A percentile compares a stretch with the other conserved stretches of the same genome.
Conservation (phyloP, 2,113 vertebrate genomes). For the Oncorhynchus masou region DNA sequence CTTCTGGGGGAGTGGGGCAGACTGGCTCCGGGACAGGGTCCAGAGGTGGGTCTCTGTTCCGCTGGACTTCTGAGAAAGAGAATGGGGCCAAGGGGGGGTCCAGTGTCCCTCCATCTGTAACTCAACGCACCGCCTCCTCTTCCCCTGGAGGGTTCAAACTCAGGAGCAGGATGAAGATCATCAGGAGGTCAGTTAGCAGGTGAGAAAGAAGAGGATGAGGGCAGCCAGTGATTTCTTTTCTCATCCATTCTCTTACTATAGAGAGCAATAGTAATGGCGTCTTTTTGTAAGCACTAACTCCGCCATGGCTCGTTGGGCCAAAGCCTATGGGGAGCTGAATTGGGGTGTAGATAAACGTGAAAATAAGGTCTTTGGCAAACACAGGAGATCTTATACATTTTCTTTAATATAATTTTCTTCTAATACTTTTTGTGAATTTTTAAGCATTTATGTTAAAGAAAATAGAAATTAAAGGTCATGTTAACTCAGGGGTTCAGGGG, state of each 20-base stretch:
- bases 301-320: too few relatives aligned
- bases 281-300: neutral
- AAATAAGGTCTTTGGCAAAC: too few relatives aligned
- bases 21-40: slow-evolving; percentile 24
- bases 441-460: too few relatives aligned
- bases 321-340: too few relatives aligned
- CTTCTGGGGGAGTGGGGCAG: slow-evolving; percentile 12
- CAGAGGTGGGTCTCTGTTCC: slow-evolving; percentile 70
- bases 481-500: too few relatives aligned
- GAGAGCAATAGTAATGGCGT: neutral
- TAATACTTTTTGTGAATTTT: too few relatives aligned
- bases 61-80: slow-evolving; percentile 75
- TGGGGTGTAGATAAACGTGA: too few relatives aligned
- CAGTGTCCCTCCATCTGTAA: neutral
- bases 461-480: too few relatives aligned
- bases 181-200: slow-evolving; percentile 72
- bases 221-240: neutral
- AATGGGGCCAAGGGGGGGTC: slow-evolving; percentile 10
- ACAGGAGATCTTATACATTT: too few relatives aligned
- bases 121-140: neutral
- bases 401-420: too few relatives aligned
- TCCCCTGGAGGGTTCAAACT: slow-evolving; percentile 77
- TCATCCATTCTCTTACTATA: neutral
- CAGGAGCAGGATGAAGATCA: slow-evolving; percentile 87
- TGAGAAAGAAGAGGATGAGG: slow-evolving; percentile 37